Conservation (phyloP, 2,113 vertebrate genomes). For the Pollachius pollachius region DNA sequence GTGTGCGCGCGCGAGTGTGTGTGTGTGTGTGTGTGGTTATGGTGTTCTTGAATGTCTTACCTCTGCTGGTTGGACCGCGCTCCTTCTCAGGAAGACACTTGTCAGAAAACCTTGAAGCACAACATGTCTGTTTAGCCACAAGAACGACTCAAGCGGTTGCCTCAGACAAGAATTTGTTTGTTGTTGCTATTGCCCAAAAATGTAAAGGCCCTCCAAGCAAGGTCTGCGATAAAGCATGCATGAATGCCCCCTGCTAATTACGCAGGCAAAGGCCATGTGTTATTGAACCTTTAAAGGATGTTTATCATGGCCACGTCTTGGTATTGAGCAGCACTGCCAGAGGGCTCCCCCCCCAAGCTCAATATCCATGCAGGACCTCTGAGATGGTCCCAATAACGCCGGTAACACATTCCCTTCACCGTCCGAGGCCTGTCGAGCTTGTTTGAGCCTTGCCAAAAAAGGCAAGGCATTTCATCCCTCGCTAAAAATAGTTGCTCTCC, state of each 20-base stretch:
- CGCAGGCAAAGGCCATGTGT: too few relatives aligned
- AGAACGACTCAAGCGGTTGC: constrained; percentile 8
- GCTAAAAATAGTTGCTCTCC: constrained; percentile 67
- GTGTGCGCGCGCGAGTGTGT: too few relatives aligned
- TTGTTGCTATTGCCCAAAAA: too few relatives aligned
- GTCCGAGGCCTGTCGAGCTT: constrained; percentile 45
- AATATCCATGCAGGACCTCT: constrained; percentile 1
- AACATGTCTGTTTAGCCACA: constrained; percentile 23
- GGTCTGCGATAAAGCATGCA: too few relatives aligned
- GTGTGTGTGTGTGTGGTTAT: background rate
- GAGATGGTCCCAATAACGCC: too few relatives aligned
- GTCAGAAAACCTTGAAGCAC: constrained; percentile 69
- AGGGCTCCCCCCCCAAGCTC: constrained; percentile 10
- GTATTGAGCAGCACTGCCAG: background rate
- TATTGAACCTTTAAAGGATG: too few relatives aligned
- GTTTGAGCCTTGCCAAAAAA: constrained; percentile 74
- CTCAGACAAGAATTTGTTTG: background rate
- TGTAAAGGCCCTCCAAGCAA: too few relatives aligned
- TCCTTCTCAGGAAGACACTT: constrained; percentile 65
- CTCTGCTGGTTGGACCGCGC: constrained; percentile 60
- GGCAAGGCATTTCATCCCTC: constrained; percentile 73
- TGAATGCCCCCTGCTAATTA: too few relatives aligned
- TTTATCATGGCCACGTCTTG: too few relatives aligned
- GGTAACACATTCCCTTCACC: constrained; percentile 47
- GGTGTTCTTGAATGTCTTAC: constrained; percentile 45